Evolutionary conservation across 35 echinoderm and acorn worm genomes (phyloP).

Genomic region (Lytechinus variegatus): DNA sequence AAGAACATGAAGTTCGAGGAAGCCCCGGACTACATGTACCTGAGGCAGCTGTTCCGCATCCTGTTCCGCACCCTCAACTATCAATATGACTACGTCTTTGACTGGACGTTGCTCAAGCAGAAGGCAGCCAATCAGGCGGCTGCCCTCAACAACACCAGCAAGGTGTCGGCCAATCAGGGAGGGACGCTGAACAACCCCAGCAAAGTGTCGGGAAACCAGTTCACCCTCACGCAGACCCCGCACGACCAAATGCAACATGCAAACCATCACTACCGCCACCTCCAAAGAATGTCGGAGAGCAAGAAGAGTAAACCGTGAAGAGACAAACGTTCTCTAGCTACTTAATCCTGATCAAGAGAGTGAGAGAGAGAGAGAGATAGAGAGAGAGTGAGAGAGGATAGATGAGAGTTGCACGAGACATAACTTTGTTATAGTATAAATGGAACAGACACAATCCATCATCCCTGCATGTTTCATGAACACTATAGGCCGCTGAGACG

Average conservation of each 20-base stretch:
- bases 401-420: background rate
- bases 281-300: constrained; percentile 41
- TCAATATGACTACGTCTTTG: constrained; percentile 94
- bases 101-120: constrained; percentile 94
- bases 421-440: background rate
- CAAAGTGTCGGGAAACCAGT: constrained; percentile 7
- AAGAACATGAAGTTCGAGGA: constrained; percentile 84
- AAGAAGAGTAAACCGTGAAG: constrained; percentile 40
- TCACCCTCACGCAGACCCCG: constrained; percentile 29
- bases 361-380: background rate
- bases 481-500: background rate
- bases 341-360: constrained; percentile 2
- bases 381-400: background rate
- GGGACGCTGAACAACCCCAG: background rate
- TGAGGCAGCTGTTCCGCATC: constrained; percentile 95
- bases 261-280: constrained; percentile 37
- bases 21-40: constrained; percentile 90
- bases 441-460: constrained; percentile 9
- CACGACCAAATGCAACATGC: constrained; percentile 28
- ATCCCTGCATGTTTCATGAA: background rate
- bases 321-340: background rate
- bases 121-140: constrained; percentile 58
- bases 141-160: constrained; percentile 57
- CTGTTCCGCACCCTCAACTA: constrained; percentile 93
- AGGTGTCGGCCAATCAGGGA: constrained; percentile 60